Base-by-base conservation (phyloP, 1,140 invertebrate species). In the Zaprionus vittiger region DNA sequence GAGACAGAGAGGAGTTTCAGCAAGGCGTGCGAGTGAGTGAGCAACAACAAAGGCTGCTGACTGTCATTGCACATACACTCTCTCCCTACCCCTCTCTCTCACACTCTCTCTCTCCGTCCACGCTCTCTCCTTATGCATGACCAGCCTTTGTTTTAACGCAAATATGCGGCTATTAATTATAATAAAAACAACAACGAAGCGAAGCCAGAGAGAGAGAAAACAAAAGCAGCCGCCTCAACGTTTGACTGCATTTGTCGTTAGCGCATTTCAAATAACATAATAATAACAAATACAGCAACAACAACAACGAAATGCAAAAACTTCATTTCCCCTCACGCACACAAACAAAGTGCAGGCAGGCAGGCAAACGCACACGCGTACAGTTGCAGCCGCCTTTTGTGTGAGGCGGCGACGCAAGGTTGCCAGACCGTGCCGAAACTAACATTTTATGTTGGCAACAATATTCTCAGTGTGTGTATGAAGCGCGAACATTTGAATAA, bases 151-250 rank as follows among this genome's bases (percentile, higher is more conserved):
- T 85, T 90, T 90, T 80, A 75, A 86, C 73, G 79, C 86, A 90
- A 90, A 90, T 91, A 90, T 90, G 85, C 85, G 86, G 86, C 81
- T 91, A 90, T 90, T 90, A 90, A 90, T 90, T 90, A 85, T 85
- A 90, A 85, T 77, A 89, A 85, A 72, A 77, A 70, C 66, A 80
- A 80, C 57, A 73, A 68, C 47, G 38, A n/a, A n/a, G 5, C 38
- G 2, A 64, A 54, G 17, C 52, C 61, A 60, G 22, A 70, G 41
- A 22, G 61, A 56, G 38, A 44, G 34, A 67, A 49, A 64, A 63
- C 26, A 77, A 68, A 61, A 61, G 70, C 49, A 61, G 22, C 41
- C 31, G 59, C 34, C 34, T 41, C 65, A 79, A 79, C 77, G 72
- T 79, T 79, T 70, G 66, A 65, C 72, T 79, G 67, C 64, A 73